These are phyloP conservation scores for Allobates femoralis DNA, from an alignment of 2,797 vertebrate species.

Conservation along the genomic window DNA sequence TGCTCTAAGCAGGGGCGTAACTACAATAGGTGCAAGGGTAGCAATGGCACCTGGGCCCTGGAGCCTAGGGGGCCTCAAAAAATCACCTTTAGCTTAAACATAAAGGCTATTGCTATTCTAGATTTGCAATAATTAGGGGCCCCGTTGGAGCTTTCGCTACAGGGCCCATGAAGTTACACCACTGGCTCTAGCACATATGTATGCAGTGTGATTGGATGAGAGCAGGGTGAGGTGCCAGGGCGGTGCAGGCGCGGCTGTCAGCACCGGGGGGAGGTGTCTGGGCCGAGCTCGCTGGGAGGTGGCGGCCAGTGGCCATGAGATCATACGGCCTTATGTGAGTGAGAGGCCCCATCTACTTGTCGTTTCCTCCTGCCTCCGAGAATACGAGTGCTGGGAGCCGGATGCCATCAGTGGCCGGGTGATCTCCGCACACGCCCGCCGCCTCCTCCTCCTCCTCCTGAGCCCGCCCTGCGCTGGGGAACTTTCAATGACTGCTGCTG, in stretches of 20 bases:
- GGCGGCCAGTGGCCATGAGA: conserved; percentile 53
- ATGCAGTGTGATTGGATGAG: too few relatives aligned
- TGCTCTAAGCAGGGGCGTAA: too few relatives aligned
- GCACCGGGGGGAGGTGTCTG: conserved; percentile 20
- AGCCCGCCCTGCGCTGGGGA: conserved; percentile 44
- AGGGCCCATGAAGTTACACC: too few relatives aligned
- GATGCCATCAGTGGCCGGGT: conserved; percentile 56
- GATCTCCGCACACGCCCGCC: conserved; percentile 17
- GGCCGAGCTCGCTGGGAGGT: conserved; percentile 49
- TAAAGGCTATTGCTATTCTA: too few relatives aligned
- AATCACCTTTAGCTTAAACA: too few relatives aligned
- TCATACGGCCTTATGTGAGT: conserved; percentile 59
- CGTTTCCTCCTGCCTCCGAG: conserved; percentile 34
- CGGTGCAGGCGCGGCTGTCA: conserved; percentile 25
- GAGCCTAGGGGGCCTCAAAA: too few relatives aligned
- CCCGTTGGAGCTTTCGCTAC: too few relatives aligned
- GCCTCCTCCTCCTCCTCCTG: not conserved
- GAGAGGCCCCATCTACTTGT: conserved; percentile 32
- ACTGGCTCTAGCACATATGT: too few relatives aligned
- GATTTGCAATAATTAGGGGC: too few relatives aligned
- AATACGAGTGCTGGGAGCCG: conserved; percentile 38
- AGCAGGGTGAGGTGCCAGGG: too few relatives aligned
- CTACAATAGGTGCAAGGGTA: too few relatives aligned
- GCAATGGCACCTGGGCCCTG: too few relatives aligned
- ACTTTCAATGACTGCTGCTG: conserved; percentile 51